Evolutionary conservation across 2,888 invertebrate genomes (phyloP).

Genomic region (Thecocarcelia acutangulata): DNA sequence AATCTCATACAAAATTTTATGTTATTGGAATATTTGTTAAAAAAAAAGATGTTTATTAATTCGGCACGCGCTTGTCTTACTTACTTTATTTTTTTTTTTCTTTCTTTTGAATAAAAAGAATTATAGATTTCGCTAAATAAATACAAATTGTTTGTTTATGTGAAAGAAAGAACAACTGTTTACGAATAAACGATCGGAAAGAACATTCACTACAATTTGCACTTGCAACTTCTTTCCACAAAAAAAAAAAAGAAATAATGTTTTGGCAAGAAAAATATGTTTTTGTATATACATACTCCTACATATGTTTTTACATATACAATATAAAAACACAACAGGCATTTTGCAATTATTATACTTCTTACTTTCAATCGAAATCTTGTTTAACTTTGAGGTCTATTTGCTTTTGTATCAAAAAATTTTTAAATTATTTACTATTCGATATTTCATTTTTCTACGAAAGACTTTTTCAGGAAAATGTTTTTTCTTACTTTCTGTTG

Average conservation of each 20-base stretch:
- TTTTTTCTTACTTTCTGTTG: too few species aligned
- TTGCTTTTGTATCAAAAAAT: too few species aligned
- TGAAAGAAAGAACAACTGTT: conserved; percentile 13
- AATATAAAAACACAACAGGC: too few species aligned
- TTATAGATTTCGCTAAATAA: conserved; percentile 42
- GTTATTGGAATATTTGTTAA: conserved; percentile 11
- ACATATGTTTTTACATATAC: too few species aligned
- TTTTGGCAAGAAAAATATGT: background rate
- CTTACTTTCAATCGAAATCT: too few species aligned
- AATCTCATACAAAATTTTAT: conserved; percentile 42
- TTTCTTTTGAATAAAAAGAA: too few species aligned
- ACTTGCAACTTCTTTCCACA: conserved; percentile 46
- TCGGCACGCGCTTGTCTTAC: conserved; percentile 78
- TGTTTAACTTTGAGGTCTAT: too few species aligned
- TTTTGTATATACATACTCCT: too few species aligned
- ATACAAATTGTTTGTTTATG: conserved; percentile 1
- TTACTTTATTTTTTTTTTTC: conserved; percentile 1
- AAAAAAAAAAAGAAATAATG: conserved; percentile 4
- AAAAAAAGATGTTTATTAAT: conserved; percentile 75
- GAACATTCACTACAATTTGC: conserved; percentile 52
- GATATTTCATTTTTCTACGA: too few species aligned
- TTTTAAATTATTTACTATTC: too few species aligned
- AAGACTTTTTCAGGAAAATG: too few species aligned
- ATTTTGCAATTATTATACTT: too few species aligned
- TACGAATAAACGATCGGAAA: background rate